phyloP scores from a whole-genome alignment of 2,888 invertebrate species.

The Diabrotica balteata region DNA sequence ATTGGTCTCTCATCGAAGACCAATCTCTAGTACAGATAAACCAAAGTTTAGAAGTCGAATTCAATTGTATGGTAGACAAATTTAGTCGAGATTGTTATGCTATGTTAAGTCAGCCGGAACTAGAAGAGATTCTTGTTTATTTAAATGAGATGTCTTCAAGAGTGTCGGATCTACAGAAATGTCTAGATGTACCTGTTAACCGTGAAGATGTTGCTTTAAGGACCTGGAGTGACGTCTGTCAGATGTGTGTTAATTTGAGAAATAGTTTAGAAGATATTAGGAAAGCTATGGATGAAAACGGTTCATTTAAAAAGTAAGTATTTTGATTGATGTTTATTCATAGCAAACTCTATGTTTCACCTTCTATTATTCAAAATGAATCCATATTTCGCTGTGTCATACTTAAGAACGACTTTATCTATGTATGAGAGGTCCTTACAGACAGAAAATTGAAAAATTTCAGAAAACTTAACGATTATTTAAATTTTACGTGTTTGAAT shows the following conservation, averaged over 20 bases:
- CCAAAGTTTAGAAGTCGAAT: conserved; percentile 70
- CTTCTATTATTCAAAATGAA: neutral
- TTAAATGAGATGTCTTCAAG: conserved; percentile 47
- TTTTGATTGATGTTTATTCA: too few relatives aligned
- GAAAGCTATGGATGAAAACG: conserved; percentile 40
- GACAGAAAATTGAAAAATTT: too few relatives aligned
- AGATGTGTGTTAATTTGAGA: conserved; percentile 66
- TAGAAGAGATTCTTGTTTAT: conserved; percentile 47
- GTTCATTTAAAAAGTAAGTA: conserved; percentile 52
- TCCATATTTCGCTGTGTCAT: too few relatives aligned
- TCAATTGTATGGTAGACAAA: conserved; percentile 67
- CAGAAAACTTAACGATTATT: too few relatives aligned
- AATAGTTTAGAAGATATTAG: conserved; percentile 63
- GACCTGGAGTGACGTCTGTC: conserved; percentile 65
- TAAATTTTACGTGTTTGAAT: too few relatives aligned
- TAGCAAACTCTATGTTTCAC: neutral
- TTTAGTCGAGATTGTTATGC: conserved; percentile 70
- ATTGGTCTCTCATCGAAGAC: conserved; percentile 61
- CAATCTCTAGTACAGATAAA: conserved; percentile 57
- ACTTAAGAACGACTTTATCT: too few relatives aligned
- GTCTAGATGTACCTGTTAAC: conserved; percentile 43
- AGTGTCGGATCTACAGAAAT: conserved; percentile 46
- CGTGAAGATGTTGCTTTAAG: conserved; percentile 46
- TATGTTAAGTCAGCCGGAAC: conserved; percentile 53
- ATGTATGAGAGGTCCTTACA: too few relatives aligned